Base-by-base conservation (phyloP, 23 tunicate genomes). In the Ciona savignyi region DNA sequence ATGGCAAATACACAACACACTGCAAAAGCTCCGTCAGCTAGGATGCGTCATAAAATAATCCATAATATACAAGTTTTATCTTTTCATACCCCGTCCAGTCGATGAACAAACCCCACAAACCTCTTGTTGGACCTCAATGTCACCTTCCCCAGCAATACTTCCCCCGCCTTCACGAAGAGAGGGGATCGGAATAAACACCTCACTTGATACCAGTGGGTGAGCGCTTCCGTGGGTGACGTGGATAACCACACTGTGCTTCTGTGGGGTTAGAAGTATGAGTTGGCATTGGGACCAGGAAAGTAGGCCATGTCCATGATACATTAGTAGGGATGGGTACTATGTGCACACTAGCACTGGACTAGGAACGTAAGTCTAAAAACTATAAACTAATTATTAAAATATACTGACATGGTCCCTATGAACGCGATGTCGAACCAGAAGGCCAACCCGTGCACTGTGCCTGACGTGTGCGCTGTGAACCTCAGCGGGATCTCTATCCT, bases 361-460 rank as follows among this genome's bases (percentile, higher is more conserved):
- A n/a, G n/a, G n/a, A n/a, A n/a, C n/a, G n/a, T n/a, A n/a, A n/a
- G n/a, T n/a, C n/a, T n/a, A n/a, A n/a, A n/a, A n/a, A n/a, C n/a
- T n/a, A n/a, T n/a, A n/a, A n/a, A n/a, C n/a, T n/a, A n/a, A n/a
- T n/a, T n/a, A n/a, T n/a, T n/a, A 42, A 42, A 42, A 42, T 4
- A 27, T 6, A 77, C 96, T 78, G 2, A 90, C 97, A 79, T 75
- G 35, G 80, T 83, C 30, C 99, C 99, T 19, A 83, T 86, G 74
- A 95, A 95, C 1, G 99, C 99, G 32, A 95, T 82, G 85, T 95
- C 99, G 35, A 95, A 95, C 99, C 99, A 95, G 73, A 95, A 95
- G 25, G 99, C 99, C 28, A 95, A 73, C 1, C 99, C 99, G 65
- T 95, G 99, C 11, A 88, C 83, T 3, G 99, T 95, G 34, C 93